phyloP scores from a whole-genome alignment of 2,113 vertebrate species.

The Anoplopoma fimbria region DNA sequence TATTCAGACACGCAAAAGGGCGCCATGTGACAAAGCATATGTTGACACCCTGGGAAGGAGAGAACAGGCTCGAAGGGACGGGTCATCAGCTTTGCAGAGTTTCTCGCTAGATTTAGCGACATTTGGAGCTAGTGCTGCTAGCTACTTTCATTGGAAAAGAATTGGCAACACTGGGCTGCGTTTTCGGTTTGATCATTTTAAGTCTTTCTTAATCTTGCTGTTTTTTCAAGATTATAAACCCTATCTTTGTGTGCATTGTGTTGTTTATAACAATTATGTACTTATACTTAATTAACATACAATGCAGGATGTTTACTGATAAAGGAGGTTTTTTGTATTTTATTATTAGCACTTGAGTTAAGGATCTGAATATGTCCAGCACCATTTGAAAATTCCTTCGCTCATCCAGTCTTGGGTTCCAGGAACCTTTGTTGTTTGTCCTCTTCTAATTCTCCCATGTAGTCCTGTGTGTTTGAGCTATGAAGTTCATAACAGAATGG shows the following conservation, averaged over 20 bases:
- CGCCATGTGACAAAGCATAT: too few relatives aligned
- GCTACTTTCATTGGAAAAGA: not conserved
- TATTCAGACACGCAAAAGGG: too few relatives aligned
- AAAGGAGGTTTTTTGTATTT: not conserved
- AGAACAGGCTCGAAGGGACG: too few relatives aligned
- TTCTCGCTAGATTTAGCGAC: too few relatives aligned
- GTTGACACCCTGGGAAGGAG: not conserved
- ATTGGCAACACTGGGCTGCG: too few relatives aligned
- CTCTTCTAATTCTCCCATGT: not conserved
- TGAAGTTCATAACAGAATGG: slow-evolving; percentile 19
- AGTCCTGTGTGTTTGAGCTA: slow-evolving; percentile 3
- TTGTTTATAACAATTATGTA: not conserved
- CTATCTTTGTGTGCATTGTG: not conserved
- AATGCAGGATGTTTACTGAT: not conserved
- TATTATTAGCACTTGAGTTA: too few relatives aligned
- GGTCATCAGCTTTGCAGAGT: too few relatives aligned
- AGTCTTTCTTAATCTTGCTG: not conserved
- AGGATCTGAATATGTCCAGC: too few relatives aligned
- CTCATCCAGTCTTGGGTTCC: not conserved
- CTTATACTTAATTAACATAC: not conserved
- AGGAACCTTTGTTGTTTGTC: not conserved
- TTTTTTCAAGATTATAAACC: not conserved
- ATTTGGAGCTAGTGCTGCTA: too few relatives aligned
- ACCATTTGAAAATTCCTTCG: too few relatives aligned
- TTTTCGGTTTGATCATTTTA: not conserved